A percentile compares a stretch with the other conserved stretches of the same genome.
Evolutionary conservation across 2,888 invertebrate genomes (phyloP).

Genomic region (Caenorhabditis sp.): DNA sequence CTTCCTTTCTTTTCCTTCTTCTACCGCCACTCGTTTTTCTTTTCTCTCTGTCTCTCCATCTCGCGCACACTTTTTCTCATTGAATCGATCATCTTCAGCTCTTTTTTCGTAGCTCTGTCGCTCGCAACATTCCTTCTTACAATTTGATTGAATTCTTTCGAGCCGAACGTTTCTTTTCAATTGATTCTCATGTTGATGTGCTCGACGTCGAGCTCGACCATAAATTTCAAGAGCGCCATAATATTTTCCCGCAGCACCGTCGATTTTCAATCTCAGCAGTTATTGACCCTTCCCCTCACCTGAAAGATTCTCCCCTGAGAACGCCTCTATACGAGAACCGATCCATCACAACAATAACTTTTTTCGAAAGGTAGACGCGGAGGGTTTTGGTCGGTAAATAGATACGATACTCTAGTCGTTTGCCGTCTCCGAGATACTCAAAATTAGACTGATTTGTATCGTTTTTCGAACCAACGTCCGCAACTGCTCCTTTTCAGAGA

Average conservation of each 20-base stretch:
- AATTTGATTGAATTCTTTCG: constrained; percentile 9
- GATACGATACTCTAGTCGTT: constrained; percentile 7
- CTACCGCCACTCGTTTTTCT: neutral
- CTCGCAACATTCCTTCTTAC: no score
- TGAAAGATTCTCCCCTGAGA: constrained; percentile 13
- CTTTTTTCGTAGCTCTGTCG: no score
- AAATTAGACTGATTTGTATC: neutral
- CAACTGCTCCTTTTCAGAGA: neutral
- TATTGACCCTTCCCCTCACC: constrained; percentile 8
- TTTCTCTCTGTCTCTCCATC: neutral
- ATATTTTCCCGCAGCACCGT: no score
- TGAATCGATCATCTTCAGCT: constrained; percentile 16
- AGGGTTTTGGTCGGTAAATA: constrained; percentile 28
- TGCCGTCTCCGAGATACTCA: neutral
- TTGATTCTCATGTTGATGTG: neutral
- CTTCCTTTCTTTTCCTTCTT: neutral
- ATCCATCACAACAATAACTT: constrained; percentile 23
- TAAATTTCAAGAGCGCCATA: neutral
- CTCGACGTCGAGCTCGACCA: neutral
- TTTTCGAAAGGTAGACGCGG: constrained; percentile 1
- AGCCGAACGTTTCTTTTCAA: neutral
- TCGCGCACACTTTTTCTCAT: neutral
- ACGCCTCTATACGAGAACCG: constrained; percentile 19
- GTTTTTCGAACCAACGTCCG: neutral
- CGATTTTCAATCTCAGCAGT: no score